Conservation (phyloP, 2,797 vertebrate species). For the Glossophaga mutica region DNA sequence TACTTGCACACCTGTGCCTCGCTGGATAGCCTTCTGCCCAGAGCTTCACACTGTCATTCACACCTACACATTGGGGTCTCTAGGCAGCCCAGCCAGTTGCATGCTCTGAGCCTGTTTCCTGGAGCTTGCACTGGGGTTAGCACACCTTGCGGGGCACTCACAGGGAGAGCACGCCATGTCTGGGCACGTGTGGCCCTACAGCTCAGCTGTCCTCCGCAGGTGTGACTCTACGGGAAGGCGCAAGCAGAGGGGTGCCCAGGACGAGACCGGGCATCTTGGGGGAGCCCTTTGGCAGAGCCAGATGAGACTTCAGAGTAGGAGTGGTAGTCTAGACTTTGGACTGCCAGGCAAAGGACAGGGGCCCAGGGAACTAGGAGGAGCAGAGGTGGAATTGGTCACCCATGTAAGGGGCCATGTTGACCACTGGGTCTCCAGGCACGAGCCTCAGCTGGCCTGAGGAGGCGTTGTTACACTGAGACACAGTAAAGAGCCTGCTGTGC, state of each 20-base stretch:
- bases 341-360: not conserved
- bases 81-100: not conserved
- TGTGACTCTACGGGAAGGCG: not conserved
- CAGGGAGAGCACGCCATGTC: not conserved
- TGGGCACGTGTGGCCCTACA: not conserved
- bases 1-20: not conserved
- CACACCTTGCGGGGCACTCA: not conserved
- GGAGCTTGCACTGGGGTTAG: not conserved
- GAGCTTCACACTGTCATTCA: not conserved
- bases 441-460: not conserved
- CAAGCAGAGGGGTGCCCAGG: not conserved
- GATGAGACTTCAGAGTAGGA: not conserved
- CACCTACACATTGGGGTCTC: not conserved
- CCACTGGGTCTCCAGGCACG: not conserved
- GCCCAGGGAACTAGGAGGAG: not conserved
- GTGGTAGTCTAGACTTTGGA: not conserved
- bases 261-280: not conserved
- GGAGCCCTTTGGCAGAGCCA: not conserved
- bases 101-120: not conserved
- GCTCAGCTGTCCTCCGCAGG: not conserved
- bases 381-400: not conserved
- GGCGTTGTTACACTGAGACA: not conserved
- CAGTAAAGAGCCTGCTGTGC: not conserved
- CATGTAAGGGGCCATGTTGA: not conserved
- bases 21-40: not conserved